These are phyloP conservation scores for Ceratina calcarata DNA, from an alignment of 1,140 invertebrate species.

Conservation along the genomic window DNA sequence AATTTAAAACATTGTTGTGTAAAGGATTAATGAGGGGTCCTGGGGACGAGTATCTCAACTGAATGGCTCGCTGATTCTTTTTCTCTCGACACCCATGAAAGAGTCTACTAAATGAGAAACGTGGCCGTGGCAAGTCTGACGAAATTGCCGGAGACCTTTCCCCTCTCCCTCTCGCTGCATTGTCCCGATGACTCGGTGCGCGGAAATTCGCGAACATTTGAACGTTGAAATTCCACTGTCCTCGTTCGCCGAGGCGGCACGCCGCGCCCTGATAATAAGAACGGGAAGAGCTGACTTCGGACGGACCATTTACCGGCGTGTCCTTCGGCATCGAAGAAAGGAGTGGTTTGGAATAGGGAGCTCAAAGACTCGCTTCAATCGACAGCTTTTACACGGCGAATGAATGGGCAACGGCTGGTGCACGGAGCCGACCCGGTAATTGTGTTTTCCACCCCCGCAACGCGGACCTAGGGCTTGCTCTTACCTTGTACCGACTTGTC, in stretches of 20 bases:
- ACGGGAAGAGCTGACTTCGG: constrained; percentile 13
- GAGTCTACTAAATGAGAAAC: constrained; percentile 29
- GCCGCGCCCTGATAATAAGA: constrained; percentile 25
- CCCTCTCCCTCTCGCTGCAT: background rate
- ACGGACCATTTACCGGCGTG: constrained; percentile 48
- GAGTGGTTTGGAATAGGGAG: constrained; percentile 32
- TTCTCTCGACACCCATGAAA: background rate
- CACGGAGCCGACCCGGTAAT: constrained; percentile 55
- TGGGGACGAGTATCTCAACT: background rate
- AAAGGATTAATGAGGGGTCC: no score
- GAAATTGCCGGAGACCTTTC: constrained; percentile 29
- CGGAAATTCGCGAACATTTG: constrained; percentile 39
- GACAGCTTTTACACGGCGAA: constrained; percentile 60
- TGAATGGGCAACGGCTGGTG: constrained; percentile 20
- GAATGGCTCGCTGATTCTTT: constrained; percentile 18
- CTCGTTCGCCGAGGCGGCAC: background rate
- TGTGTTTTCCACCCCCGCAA: constrained; percentile 60
- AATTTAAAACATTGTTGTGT: no score
- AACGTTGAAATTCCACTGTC: constrained; percentile 24
- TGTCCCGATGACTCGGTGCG: constrained; percentile 18
- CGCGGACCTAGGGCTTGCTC: constrained; percentile 12
- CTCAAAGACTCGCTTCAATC: constrained; percentile 59
- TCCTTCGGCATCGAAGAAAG: constrained; percentile 23
- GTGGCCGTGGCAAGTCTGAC: constrained; percentile 11
- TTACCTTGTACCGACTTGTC: background rate